Percentiles rank a stretch among this genome's conserved stretches.
Evolutionary conservation across 2,888 invertebrate genomes (phyloP).

Genomic region (Drosophila suboccidentalis): DNA sequence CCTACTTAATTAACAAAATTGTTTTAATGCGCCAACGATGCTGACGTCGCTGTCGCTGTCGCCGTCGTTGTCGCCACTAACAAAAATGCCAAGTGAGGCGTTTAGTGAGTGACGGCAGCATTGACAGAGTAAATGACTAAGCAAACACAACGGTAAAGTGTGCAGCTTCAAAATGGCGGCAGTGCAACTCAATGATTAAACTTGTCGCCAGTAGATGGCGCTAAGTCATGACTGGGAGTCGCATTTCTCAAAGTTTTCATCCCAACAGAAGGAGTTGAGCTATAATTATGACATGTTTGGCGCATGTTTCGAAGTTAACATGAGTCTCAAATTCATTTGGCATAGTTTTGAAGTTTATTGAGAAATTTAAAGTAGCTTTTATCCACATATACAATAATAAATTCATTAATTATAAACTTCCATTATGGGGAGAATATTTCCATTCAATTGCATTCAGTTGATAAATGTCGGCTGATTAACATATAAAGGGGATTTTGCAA

Average conservation of each 20-base stretch:
- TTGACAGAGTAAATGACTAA: constrained; percentile 69
- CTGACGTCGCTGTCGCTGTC: constrained; percentile 1
- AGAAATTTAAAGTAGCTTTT: not conserved
- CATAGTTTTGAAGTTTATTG: constrained; percentile 7
- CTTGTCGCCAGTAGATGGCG: constrained; percentile 55
- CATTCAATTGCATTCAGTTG: constrained; percentile 3
- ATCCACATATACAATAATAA: not conserved
- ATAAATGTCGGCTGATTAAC: constrained; percentile 54
- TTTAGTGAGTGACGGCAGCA: constrained; percentile 54
- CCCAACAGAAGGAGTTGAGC: constrained; percentile 9
- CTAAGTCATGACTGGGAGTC: constrained; percentile 1
- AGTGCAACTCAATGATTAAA: constrained; percentile 67
- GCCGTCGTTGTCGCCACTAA: constrained; percentile 16
- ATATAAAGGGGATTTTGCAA: constrained; percentile 58
- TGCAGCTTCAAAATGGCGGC: constrained; percentile 44
- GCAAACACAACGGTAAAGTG: constrained; percentile 64
- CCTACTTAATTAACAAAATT: constrained; percentile 81
- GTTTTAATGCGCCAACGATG: constrained; percentile 70
- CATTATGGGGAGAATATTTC: not conserved
- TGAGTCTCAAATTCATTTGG: constrained; percentile 8
- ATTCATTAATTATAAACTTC: constrained; percentile 6
- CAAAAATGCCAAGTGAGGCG: constrained; percentile 66
- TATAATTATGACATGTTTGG: constrained; percentile 27
- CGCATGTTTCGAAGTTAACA: constrained; percentile 19
- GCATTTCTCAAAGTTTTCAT: constrained; percentile 24